Evolutionary conservation across 2,797 vertebrate species (phyloP).

Genomic region (Spheniscus humboldti): DNA sequence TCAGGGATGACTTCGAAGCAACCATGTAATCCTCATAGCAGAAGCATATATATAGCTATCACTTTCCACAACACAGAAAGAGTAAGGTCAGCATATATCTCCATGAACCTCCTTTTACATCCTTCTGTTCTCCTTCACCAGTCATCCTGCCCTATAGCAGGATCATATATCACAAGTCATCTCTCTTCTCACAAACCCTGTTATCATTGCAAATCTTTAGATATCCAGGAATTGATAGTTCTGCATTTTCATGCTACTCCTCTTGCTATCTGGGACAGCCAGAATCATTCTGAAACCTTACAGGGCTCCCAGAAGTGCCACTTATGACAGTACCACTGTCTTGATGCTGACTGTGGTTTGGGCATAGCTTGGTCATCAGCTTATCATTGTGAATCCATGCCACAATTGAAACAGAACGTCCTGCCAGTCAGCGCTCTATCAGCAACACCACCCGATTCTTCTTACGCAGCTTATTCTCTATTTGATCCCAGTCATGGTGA

Average conservation of each 20-base stretch:
- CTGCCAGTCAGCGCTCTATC: conserved; percentile 74
- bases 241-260: not conserved
- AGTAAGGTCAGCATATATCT: not conserved
- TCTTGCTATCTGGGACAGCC: not conserved
- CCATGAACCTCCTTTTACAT: not conserved
- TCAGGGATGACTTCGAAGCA: not conserved
- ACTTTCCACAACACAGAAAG: not conserved
- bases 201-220: not conserved
- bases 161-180: not conserved
- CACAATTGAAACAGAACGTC: conserved; percentile 72
- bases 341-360: conserved; percentile 75
- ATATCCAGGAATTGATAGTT: not conserved
- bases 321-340: conserved; percentile 15
- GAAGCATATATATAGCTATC: not conserved
- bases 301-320: conserved; percentile 69
- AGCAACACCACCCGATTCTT: conserved; percentile 77
- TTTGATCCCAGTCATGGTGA: conserved; percentile 76
- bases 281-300: conserved; percentile 78
- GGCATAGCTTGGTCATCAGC: conserved; percentile 77
- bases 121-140: not conserved
- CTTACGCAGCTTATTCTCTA: conserved; percentile 78
- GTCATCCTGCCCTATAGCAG: not conserved
- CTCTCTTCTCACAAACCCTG: not conserved
- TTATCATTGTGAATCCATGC: conserved; percentile 74
- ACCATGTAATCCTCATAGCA: not conserved